Evolutionary conservation across 2,888 invertebrate species (phyloP).

Genomic region (Drosophila rellima): DNA sequence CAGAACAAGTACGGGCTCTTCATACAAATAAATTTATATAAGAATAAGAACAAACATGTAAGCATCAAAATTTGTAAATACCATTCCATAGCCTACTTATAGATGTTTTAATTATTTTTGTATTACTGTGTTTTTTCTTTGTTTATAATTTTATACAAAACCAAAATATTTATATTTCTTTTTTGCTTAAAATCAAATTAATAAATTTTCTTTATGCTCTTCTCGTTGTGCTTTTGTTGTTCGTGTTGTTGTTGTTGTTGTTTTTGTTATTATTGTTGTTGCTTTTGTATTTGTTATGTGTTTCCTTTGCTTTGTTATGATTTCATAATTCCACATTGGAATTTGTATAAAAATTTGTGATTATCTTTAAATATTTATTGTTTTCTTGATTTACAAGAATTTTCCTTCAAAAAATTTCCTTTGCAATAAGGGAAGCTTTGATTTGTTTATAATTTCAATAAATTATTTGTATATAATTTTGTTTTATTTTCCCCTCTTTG

Average conservation of each 20-base stretch:
- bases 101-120: not conserved
- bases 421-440: constrained; percentile 8
- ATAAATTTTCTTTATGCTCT: constrained; percentile 17
- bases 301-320: constrained; percentile 32
- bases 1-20: constrained; percentile 5
- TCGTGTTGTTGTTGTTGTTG: constrained; percentile 2
- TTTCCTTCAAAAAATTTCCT: constrained; percentile 19
- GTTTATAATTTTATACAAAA: constrained; percentile 14
- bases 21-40: not conserved
- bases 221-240: constrained; percentile 4
- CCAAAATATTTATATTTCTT: constrained; percentile 3
- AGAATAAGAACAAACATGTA: not conserved
- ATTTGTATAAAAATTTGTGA: constrained; percentile 23
- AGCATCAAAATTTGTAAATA: constrained; percentile 12
- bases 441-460: constrained; percentile 32
- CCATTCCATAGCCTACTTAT: constrained; percentile 18
- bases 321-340: constrained; percentile 41
- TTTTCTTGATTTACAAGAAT: constrained; percentile 26
- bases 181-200: constrained; percentile 22
- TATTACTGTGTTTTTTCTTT: constrained; percentile 17
- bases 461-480: constrained; percentile 2
- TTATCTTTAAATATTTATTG: constrained; percentile 23
- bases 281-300: not conserved
- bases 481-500: constrained; percentile 11
- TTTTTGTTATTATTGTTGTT: not conserved